Evolutionary conservation across 2,888 invertebrate species (phyloP), one percentile per base, ranked within the genome.

Genomic region (Mesochorus sp.): DNA sequence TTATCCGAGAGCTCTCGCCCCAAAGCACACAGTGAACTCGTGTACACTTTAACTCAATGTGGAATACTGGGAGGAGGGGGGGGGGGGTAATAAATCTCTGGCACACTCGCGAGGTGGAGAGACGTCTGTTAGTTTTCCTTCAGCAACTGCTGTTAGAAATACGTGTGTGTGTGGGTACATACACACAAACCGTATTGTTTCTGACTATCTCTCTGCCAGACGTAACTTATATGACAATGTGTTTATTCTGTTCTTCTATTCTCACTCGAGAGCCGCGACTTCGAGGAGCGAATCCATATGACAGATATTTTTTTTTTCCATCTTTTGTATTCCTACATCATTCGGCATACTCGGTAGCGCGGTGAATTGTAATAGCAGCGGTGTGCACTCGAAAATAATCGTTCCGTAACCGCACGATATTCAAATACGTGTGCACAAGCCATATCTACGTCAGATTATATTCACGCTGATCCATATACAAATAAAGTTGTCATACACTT

Each of bases 21-120:
- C 12, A 74, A 78, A 73, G 77, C 66, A 67, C 10, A 47, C 57
- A 62, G 61, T 73, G 66, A 82, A 81, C 80, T 81, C 82, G 81
- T 80, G 82, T 71, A 61, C 66, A 79, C 66, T 66, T 55, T 24
- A 37, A 55, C 42, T 55, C 44, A 24, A 34, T 42, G 28, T 31
- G 19, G 39, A n/a, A 66, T 49, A n/a, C 34, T 51, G 34, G 61
- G 62, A 72, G 76, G 51, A 66, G 78, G 83, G 59, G 34, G 61
- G 62, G 73, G 76, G 51, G 67, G 78, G 83, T 81, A 83, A 89
- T 90, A 88, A 89, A 90, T 90, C 89, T 89, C 84, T 80, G 85
- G 85, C 87, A 87, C 89, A 88, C 88, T 89, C 86, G n/a, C n/a
- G 81, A 84, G 85, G 84, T 86, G 85, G 82, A 85, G 85, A 86